Conservation (phyloP, 1,140 invertebrate genomes). For the Catajapyx aquilonaris region DNA sequence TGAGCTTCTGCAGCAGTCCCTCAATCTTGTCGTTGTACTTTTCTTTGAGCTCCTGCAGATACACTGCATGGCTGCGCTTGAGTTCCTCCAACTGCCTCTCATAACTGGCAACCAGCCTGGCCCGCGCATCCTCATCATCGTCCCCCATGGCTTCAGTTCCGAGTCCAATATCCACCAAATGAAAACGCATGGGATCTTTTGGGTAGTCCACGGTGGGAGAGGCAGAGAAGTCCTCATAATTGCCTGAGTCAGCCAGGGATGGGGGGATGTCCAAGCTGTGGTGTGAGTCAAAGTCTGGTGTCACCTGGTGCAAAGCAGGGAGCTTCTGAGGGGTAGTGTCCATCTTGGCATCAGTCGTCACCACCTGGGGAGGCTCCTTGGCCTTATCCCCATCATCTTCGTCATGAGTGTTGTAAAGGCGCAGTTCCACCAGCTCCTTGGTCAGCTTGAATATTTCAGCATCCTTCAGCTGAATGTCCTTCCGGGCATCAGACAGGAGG, state of each 20-base stretch:
- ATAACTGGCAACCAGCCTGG: conserved; percentile 41
- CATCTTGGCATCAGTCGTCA: background rate
- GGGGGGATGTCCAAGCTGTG: conserved; percentile 9
- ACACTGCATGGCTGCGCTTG: conserved; percentile 39
- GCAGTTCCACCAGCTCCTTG: conserved; percentile 56
- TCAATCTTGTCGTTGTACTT: conserved; percentile 58
- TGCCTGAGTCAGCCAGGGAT: conserved; percentile 61
- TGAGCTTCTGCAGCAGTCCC: conserved; percentile 47
- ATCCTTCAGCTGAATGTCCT: conserved; percentile 55
- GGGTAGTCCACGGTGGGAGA: conserved; percentile 37
- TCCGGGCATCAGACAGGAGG: conserved; percentile 43
- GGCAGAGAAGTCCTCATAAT: conserved; percentile 56
- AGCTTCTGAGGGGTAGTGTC: too few relatives aligned
- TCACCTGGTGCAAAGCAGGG: too few relatives aligned
- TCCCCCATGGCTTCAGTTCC: too few relatives aligned
- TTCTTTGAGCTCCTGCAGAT: conserved; percentile 45
- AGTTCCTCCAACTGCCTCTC: conserved; percentile 49
- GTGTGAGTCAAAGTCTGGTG: too few relatives aligned
- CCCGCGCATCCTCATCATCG: conserved; percentile 35
- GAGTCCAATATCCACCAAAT: too few relatives aligned
- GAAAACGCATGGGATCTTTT: conserved; percentile 39
- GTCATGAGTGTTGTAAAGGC: conserved; percentile 41
- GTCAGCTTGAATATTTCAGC: conserved; percentile 56
- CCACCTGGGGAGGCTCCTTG: too few relatives aligned
- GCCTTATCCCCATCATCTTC: too few relatives aligned